phyloP scores from a whole-genome alignment of 2,888 invertebrate species.

The Epirrhoe tristata region DNA sequence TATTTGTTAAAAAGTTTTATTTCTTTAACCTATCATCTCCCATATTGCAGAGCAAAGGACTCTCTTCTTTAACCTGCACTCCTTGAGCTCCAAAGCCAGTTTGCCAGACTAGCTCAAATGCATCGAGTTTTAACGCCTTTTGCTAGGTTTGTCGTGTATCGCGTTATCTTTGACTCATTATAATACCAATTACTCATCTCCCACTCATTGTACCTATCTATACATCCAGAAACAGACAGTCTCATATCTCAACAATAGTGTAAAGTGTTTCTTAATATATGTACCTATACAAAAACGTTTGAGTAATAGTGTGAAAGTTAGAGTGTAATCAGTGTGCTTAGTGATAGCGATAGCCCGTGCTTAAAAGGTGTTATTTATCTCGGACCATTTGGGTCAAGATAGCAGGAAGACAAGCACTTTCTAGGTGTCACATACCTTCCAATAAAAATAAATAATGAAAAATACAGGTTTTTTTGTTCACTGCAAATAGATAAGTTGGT shows the following conservation, averaged over 20 bases:
- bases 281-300: slow-evolving; percentile 61
- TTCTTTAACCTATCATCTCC: no score
- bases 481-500: neutral
- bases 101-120: no score
- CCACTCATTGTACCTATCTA: neutral
- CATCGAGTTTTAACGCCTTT: no score
- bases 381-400: slow-evolving; percentile 52
- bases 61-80: no score
- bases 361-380: slow-evolving; percentile 66
- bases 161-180: no score
- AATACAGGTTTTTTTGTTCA: neutral
- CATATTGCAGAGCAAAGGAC: no score
- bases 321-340: slow-evolving; percentile 58
- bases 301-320: slow-evolving; percentile 71
- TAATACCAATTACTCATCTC: neutral
- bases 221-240: neutral
- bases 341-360: slow-evolving; percentile 62
- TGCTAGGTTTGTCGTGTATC: no score
- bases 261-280: slow-evolving; percentile 62
- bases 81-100: no score
- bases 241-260: slow-evolving; percentile 37
- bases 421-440: neutral
- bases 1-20: no score
- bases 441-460: neutral
- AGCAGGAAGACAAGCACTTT: slow-evolving; percentile 40